A percentile compares a stretch with the other conserved stretches of the same genome.
Conservation (phyloP, 2,888 invertebrate species). For the Stenichneumon culpator region DNA sequence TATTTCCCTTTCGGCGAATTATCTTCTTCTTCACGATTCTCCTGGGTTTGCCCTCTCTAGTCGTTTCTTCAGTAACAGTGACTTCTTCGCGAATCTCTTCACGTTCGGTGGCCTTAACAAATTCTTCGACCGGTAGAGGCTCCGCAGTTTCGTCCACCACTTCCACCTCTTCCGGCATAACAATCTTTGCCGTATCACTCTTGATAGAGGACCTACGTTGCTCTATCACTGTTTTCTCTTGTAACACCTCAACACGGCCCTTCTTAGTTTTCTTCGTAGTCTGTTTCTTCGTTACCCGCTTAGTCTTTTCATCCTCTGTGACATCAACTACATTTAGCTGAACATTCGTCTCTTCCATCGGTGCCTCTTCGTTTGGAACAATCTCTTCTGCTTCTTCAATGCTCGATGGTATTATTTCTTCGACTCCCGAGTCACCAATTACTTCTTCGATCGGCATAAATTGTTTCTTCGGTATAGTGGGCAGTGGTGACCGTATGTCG, state of each 20-base stretch:
- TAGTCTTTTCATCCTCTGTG: conserved; percentile 65
- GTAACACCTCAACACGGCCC: conserved; percentile 84
- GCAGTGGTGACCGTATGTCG: conserved; percentile 77
- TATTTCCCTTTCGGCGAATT: conserved; percentile 25
- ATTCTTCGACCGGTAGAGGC: conserved; percentile 62
- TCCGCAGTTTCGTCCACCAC: conserved; percentile 81
- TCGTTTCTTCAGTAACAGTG: conserved; percentile 76
- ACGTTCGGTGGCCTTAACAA: conserved; percentile 65
- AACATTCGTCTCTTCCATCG: conserved; percentile 30
- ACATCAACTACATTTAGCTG: conserved; percentile 63
- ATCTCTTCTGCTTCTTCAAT: conserved; percentile 80
- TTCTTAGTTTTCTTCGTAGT: conserved; percentile 81
- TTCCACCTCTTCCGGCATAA: conserved; percentile 58
- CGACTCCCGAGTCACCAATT: conserved; percentile 71
- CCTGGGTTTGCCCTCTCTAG: conserved; percentile 79
- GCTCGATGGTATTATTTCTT: conserved; percentile 78
- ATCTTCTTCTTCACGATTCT: conserved; percentile 76
- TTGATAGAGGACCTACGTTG: conserved; percentile 82
- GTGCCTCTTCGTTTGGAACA: conserved; percentile 52
- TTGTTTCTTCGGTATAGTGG: conserved; percentile 81
- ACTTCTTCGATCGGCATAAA: conserved; percentile 82
- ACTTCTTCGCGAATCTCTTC: conserved; percentile 81
- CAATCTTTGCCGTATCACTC: conserved; percentile 81
- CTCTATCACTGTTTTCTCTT: conserved; percentile 83
- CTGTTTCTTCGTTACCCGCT: conserved; percentile 81